These are phyloP conservation scores for Agriotes lineatus DNA, from an alignment of 2,888 invertebrate species.

Conservation along the genomic window DNA sequence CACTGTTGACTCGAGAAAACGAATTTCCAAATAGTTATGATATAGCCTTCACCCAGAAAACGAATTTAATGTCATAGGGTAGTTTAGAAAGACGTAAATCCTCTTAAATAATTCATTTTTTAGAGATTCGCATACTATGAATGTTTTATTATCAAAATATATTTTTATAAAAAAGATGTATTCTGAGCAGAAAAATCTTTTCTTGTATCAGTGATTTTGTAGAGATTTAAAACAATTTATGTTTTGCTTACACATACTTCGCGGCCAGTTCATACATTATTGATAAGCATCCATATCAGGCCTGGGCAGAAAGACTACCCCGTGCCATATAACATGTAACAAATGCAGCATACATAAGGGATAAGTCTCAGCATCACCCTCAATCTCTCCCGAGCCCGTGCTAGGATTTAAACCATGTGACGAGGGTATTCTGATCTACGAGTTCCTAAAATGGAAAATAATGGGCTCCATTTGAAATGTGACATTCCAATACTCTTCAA, in stretches of 20 bases:
- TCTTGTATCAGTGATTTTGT: constrained; percentile 29
- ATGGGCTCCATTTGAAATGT: constrained; percentile 54
- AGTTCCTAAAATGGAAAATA: constrained; percentile 57
- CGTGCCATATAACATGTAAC: constrained; percentile 55
- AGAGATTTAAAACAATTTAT: constrained; percentile 45
- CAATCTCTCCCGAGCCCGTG: constrained; percentile 48
- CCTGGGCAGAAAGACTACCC: constrained; percentile 38
- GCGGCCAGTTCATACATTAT: constrained; percentile 47
- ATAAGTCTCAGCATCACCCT: constrained; percentile 48
- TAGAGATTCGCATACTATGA: no score
- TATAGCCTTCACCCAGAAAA: no score
- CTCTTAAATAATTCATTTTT: no score
- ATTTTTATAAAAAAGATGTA: not conserved
- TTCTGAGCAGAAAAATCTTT: not conserved
- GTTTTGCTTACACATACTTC: constrained; percentile 47
- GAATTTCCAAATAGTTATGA: no score
- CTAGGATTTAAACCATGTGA: constrained; percentile 50
- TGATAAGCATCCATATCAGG: constrained; percentile 43
- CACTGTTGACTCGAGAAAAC: no score
- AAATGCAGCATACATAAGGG: constrained; percentile 55
- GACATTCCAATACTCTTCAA: constrained; percentile 58
- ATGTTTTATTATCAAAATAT: not conserved
- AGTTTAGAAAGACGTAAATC: no score
- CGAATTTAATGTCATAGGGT: no score
- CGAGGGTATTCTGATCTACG: constrained; percentile 53